These are phyloP conservation scores for Caenorhabditis drosophilae DNA, from an alignment of 2,888 invertebrate genomes.

Conservation along the genomic window DNA sequence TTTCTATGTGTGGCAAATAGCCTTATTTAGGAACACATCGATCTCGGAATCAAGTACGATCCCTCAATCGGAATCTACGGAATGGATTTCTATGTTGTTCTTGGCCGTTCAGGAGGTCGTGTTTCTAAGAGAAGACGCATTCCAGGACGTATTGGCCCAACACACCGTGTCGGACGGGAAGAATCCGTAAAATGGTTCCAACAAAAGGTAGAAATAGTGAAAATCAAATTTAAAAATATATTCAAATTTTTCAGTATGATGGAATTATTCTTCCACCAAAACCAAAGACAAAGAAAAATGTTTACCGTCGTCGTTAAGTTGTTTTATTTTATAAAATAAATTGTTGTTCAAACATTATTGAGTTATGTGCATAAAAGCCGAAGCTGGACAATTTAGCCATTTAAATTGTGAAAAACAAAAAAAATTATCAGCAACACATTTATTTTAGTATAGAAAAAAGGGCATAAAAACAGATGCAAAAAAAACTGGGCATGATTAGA, in stretches of 20 bases:
- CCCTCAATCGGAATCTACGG: slow-evolving; percentile 99
- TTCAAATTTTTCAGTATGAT: slow-evolving; percentile 77
- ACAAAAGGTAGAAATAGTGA: slow-evolving; percentile 78
- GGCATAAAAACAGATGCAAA: no score
- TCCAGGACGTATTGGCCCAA: slow-evolving; percentile 89
- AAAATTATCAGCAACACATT: no score
- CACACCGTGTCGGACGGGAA: slow-evolving; percentile 91
- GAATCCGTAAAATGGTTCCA: slow-evolving; percentile 99
- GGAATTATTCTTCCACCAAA: slow-evolving; percentile 92
- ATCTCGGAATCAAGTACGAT: slow-evolving; percentile 97
- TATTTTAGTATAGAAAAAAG: no score
- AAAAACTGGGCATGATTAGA: no score
- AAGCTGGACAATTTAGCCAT: no score
- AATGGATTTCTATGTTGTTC: slow-evolving; percentile 97
- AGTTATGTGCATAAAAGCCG: no score
- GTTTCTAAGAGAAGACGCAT: slow-evolving; percentile 92
- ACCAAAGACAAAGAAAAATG: slow-evolving; percentile 66
- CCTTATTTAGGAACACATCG: slow-evolving; percentile 85
- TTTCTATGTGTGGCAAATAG: not conserved
- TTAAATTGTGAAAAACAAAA: no score
- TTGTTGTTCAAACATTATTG: no score
- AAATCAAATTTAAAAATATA: not conserved
- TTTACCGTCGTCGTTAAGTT: slow-evolving; percentile 41
- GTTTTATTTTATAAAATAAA: slow-evolving; percentile 38
- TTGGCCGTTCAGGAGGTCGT: slow-evolving; percentile 95